A percentile compares a stretch with the other conserved stretches of the same genome.
These are phyloP conservation scores for Agrypnia vestita DNA, from an alignment of 1,140 invertebrate species.

Conservation along the genomic window DNA sequence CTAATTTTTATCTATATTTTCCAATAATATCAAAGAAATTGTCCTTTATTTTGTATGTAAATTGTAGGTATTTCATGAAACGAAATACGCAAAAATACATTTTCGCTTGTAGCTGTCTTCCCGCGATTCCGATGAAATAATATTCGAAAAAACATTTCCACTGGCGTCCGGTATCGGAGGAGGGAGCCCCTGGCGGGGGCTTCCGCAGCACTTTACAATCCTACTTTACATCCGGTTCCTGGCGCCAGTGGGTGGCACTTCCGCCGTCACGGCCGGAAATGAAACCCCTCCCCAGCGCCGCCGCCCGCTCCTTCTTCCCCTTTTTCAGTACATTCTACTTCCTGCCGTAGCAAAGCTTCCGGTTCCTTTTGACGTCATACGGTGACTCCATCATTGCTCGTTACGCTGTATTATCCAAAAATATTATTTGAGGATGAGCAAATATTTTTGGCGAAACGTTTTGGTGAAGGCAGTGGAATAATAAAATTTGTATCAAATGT, in stretches of 20 bases:
- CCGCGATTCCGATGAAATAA: slow-evolving; percentile 9
- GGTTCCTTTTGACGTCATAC: slow-evolving; percentile 60
- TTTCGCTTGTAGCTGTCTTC: background rate
- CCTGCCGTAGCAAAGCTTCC: slow-evolving; percentile 57
- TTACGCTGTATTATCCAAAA: slow-evolving; percentile 27
- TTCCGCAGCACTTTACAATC: slow-evolving; percentile 59
- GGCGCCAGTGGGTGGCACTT: slow-evolving; percentile 60
- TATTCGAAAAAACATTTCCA: slow-evolving; percentile 4
- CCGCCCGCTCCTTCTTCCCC: slow-evolving; percentile 29
- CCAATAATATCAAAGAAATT: too few species aligned
- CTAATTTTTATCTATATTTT: too few species aligned
- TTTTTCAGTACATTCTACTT: slow-evolving; percentile 49
- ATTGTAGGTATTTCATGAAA: too few species aligned
- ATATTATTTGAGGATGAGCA: slow-evolving; percentile 14
- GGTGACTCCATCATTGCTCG: slow-evolving; percentile 39
- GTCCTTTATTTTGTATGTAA: too few species aligned
- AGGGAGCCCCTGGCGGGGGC: slow-evolving; percentile 34
- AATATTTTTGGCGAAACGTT: background rate
- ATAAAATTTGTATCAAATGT: too few species aligned
- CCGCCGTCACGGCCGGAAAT: slow-evolving; percentile 58
- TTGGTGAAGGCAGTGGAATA: too few species aligned
- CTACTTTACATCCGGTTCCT: slow-evolving; percentile 57
- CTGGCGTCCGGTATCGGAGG: slow-evolving; percentile 22
- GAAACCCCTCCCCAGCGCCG: slow-evolving; percentile 33
- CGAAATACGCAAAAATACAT: background rate